A percentile compares a stretch with the other conserved stretches of the same genome.
These are phyloP conservation scores for Lophotriccus pileatus DNA, from an alignment of 2,797 vertebrate genomes.

Conservation along the genomic window DNA sequence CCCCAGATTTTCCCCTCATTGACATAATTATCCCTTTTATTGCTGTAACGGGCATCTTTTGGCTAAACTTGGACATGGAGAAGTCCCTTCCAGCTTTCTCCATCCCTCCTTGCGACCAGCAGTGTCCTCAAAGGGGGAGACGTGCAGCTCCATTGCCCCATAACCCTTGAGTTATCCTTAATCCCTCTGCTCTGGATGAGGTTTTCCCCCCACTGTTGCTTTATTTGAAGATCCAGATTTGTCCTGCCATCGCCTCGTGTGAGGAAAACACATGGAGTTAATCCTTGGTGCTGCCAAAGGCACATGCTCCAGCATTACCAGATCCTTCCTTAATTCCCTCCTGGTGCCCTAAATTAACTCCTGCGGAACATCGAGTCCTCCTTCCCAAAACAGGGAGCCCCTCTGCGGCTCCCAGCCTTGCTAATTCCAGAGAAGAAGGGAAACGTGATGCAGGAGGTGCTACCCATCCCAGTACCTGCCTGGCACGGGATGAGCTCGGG, in stretches of 20 bases:
- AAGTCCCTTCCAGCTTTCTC: no score
- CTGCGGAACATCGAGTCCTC: background rate
- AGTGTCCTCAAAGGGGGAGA: no score
- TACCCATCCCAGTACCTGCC: background rate
- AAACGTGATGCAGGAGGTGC: background rate
- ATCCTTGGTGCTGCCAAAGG: background rate
- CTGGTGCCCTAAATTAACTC: background rate
- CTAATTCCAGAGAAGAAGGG: background rate
- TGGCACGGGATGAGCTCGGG: fast-evolving
- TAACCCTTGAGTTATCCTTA: no score
- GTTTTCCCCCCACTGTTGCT: no score
- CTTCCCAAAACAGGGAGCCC: fast-evolving
- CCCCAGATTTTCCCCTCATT: background rate
- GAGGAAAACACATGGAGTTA: no score
- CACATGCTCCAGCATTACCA: fast-evolving
- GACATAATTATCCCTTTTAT: background rate
- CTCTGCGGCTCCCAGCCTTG: no score
- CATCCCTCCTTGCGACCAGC: no score
- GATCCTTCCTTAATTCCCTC: background rate
- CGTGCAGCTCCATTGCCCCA: no score
- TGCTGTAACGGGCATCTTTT: background rate
- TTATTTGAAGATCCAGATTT: no score
- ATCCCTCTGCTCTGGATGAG: no score
- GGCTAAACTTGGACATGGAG: background rate
- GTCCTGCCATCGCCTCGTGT: no score